Percentiles rank a stretch among this genome's conserved stretches.
These are phyloP conservation scores for Parazoanthus darwini DNA, from an alignment of 92 coral and sea anemone genomes.

Conservation along the genomic window DNA sequence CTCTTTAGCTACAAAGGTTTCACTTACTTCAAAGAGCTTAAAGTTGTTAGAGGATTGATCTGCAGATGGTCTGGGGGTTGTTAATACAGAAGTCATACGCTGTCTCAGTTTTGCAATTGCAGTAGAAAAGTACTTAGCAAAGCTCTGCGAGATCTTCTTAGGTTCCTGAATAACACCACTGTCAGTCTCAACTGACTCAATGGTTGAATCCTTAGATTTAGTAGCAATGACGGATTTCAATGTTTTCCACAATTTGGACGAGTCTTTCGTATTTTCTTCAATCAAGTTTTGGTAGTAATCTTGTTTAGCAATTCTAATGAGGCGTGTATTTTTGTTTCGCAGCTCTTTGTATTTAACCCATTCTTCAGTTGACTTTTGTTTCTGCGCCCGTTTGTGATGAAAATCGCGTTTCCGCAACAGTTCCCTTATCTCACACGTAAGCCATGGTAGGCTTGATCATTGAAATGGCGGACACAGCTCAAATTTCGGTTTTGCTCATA, in stretches of 20 bases:
- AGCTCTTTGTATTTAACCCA: slow-evolving; percentile 57
- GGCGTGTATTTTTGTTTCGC: slow-evolving; percentile 59
- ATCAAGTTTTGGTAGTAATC: slow-evolving; percentile 51
- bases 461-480: too few species aligned
- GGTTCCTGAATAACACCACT: slow-evolving; percentile 48
- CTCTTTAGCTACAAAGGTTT: slow-evolving; percentile 47
- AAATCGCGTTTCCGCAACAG: slow-evolving; percentile 56
- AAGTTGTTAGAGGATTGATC: slow-evolving; percentile 34
- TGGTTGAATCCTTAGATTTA: slow-evolving; percentile 21
- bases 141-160: slow-evolving; percentile 41
- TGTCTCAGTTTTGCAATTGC: slow-evolving; percentile 43
- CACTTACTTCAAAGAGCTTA: slow-evolving; percentile 44
- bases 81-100: slow-evolving; percentile 22
- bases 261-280: slow-evolving; percentile 55
- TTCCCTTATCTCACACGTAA: slow-evolving; percentile 52
- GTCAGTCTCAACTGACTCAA: slow-evolving; percentile 53
- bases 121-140: too few species aligned
- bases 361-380: slow-evolving; percentile 39
- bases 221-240: slow-evolving; percentile 47
- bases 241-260: slow-evolving; percentile 50
- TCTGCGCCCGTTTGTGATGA: slow-evolving; percentile 61
- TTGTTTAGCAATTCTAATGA: slow-evolving; percentile 63
- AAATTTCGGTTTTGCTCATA: too few species aligned
- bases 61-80: slow-evolving; percentile 7
- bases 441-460: slow-evolving; percentile 66